Base-by-base conservation (phyloP, 92 coral and sea anemone species). In the Micromussa lordhowensis region DNA sequence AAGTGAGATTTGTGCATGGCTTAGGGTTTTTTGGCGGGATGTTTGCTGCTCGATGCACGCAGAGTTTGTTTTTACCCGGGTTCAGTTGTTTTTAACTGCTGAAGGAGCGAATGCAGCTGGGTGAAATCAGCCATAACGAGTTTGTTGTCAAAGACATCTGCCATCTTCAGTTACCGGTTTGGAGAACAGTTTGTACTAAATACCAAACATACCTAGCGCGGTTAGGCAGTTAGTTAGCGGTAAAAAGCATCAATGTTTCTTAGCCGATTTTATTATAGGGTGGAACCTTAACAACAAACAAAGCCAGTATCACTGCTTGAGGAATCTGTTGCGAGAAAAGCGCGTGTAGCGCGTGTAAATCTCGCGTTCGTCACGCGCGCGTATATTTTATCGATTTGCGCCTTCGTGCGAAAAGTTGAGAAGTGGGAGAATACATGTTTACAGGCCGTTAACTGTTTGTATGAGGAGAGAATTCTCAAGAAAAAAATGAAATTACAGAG, bases 31-130 rank as follows among this genome's bases (percentile, higher is more conserved):
- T 0, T 26, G 28, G 68, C n/a, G 71, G 32, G 18, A 66, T 28
- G 31, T 66, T 26, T 26, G 32, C 71, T 61, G 29, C 30, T 5
- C 9, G 29, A 22, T 5, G 30, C 68, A 61, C 29, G 68, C 28
- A 24, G 29, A 0, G 68, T 61, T 61, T 24, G 29, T 58, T 71
- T 32, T 71, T 16, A 10, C n/a, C 24, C 36, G 38, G 6, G 55
- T 72, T n/a, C n/a, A n/a, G n/a, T n/a, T 54, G 64, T n/a, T 72
- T 84, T 38, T 55, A 26, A 29, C 21, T n/a, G n/a, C n/a, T n/a
- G 36, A 72, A 83, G n/a, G 79, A 63, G 34, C 34, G 17, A 75
- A 34, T 74, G 88, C 88, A 84, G 88, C 88, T 74, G 88, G 58
- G 81, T 74, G 72, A 84, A 84, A 29, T 74, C 40, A 84, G 57